A percentile compares a stretch with the other conserved stretches of the same genome.
phyloP scores from a whole-genome alignment of 2,888 invertebrate genomes.

The Fabriciana adippe region DNA sequence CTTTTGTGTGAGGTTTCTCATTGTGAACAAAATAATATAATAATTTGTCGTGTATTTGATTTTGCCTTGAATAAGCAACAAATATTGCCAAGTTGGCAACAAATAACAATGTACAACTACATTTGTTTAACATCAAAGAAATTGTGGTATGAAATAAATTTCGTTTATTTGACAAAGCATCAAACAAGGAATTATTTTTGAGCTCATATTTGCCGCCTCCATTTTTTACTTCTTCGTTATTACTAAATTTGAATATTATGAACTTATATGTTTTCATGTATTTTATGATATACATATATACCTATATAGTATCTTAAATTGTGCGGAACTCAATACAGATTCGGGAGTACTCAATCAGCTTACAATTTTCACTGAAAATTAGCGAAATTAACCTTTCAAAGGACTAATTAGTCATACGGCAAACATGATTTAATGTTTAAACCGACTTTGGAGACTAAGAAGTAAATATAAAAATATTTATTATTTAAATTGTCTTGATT shows the following conservation, averaged over 20 bases:
- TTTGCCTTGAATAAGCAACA: conserved; percentile 33
- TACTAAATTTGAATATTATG: not conserved
- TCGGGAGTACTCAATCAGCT: no score
- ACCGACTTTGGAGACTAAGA: no score
- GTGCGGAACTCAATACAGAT: no score
- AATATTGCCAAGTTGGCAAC: conserved; percentile 28
- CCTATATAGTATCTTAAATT: no score
- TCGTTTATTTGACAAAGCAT: conserved; percentile 14
- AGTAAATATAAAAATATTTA: no score
- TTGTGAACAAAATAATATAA: conserved; percentile 47
- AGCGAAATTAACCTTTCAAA: no score
- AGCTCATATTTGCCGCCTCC: conserved; percentile 3
- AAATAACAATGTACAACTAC: conserved; percentile 27
- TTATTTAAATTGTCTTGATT: no score
- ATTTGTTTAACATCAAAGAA: conserved; percentile 32
- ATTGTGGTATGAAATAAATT: conserved; percentile 19
- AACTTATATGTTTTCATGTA: not conserved
- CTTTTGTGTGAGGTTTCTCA: conserved; percentile 53
- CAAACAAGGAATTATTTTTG: conserved; percentile 10
- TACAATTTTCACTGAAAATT: no score
- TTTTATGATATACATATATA: no score
- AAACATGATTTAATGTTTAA: no score
- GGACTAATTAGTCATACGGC: no score
- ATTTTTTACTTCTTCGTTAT: not conserved
- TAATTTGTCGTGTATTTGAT: conserved; percentile 43